Evolutionary conservation across 1,140 invertebrate species (phyloP), one percentile per base, ranked within the genome.

Genomic region (Mamestra configurata): DNA sequence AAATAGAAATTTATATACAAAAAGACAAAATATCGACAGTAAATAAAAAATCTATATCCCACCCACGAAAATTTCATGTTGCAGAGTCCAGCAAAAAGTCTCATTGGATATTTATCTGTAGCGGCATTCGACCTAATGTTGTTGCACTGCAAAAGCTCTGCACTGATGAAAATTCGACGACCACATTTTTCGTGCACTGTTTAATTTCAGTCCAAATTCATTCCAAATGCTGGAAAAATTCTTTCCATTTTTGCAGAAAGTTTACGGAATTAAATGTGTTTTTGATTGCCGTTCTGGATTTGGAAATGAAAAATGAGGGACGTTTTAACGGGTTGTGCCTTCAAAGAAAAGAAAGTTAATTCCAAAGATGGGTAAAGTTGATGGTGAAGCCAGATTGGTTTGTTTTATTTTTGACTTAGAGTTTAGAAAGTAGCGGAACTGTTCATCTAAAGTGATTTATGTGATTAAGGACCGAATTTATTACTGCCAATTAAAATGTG

Each of bases 41-140:
- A 20, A 57, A 80, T 31, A 43, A 80, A 31, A 76, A 20, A 59
- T 35, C 3, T 18, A 59, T 27, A 15, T 1, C 7, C 55, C 55
- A 43, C 10, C 35, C 22, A 35, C 76, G 49, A 75, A 72, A 83
- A 79, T 85, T 88, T 84, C 61, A 82, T 80, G 80, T 79, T 87
- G 84, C 85, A 86, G 43, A 70, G 83, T 66, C 75, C 71, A 72
- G 83, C 88, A 91, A 91, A 91, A 91, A 93, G 59, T 68, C 80
- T 89, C 89, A 90, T 92, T 88, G 81, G 81, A 87, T 88, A 93
- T 91, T 90, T 91, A 91, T 89, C 81, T 85, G 82, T 71, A 18
- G 73, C 43, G 59, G 73, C 68, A 82, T 59, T 79, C 51, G 27
- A 76, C 77, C 84, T 89, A 84, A 86, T 89, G 87, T 83, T 87